Base-by-base conservation (phyloP, 1,140 invertebrate genomes). In the Trichonephila inaurata region DNA sequence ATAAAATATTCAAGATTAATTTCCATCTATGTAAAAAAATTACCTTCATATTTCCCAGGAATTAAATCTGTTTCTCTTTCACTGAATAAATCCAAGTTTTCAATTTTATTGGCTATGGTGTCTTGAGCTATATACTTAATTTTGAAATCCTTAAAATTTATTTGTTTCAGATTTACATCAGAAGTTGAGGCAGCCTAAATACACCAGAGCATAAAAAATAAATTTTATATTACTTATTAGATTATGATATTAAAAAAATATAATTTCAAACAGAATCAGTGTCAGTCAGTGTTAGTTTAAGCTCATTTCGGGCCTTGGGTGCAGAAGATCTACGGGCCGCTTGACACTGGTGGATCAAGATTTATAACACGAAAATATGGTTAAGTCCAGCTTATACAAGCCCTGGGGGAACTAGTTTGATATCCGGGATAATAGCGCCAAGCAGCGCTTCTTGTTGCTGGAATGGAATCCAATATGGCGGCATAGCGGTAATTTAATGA, bases 41-140 rank as follows among this genome's bases (percentile, higher is more conserved):
- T 88, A 88, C 86, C 86, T 88, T 88, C 86, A 88, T 88, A 88
- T 64, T 88, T 88, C 64, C 85, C 86, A 64, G 86, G 86, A 62
- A 88, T 28, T 40, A 88, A 88, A 88, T 88, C 86, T 33, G 86
- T 66, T 1, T 24, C 64, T 21, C 28, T 64, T 28, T 88, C 61
- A 21, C 33, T 24, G 19, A 88, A 64, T n/a, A 62, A 18, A n/a
- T 88, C 61, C 21, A 61, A 88, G 18, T 88, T 64, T 3, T 64
- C 61, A 58, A 88, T 58, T 60, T 83, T 10, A 18, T 58, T 88
- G 3, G 61, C 86, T 33, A 88, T 44, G 33, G 24, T 21, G 2
- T 88, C 51, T 40, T 88, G 86, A 24, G 24, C 40, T 28, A 66
- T 44, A 58, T 88, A 88, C 33, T 66, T 33, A 10, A 88, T 19